These are phyloP conservation scores for Lacerta bilineata DNA, from an alignment of 2,797 vertebrate genomes.

Conservation along the genomic window DNA sequence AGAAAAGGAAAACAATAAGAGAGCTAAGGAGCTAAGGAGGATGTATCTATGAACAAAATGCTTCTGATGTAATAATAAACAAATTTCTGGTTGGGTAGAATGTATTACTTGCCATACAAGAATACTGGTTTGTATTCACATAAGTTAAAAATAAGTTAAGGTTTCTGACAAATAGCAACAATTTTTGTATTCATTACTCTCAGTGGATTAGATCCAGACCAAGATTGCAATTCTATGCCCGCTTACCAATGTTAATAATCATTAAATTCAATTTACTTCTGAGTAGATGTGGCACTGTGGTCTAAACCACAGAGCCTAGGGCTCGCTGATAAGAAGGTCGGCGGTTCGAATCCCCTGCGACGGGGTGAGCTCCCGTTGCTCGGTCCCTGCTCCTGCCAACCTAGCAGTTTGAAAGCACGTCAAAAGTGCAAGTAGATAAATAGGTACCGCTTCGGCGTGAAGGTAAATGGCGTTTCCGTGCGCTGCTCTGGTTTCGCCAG, in stretches of 20 bases:
- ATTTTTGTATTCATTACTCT: neutral
- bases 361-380: no score
- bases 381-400: no score
- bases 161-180: neutral
- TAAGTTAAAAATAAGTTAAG: no score
- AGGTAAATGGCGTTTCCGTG: no score
- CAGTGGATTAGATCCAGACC: neutral
- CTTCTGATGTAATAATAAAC: neutral
- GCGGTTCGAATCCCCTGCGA: no score
- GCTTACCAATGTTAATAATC: neutral
- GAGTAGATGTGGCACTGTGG: neutral
- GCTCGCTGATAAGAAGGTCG: no score
- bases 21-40: neutral
- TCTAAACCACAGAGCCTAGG: no score
- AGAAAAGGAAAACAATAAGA: constrained; percentile 15
- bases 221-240: neutral
- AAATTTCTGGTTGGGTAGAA: neutral
- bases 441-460: no score
- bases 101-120: neutral
- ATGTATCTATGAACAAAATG: neutral
- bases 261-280: no score
- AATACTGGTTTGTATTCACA: neutral
- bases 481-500: no score
- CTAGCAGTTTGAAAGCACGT: no score
- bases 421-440: no score